Conservation (phyloP, 1,140 invertebrate genomes). For the Brachionus plicatilis region DNA sequence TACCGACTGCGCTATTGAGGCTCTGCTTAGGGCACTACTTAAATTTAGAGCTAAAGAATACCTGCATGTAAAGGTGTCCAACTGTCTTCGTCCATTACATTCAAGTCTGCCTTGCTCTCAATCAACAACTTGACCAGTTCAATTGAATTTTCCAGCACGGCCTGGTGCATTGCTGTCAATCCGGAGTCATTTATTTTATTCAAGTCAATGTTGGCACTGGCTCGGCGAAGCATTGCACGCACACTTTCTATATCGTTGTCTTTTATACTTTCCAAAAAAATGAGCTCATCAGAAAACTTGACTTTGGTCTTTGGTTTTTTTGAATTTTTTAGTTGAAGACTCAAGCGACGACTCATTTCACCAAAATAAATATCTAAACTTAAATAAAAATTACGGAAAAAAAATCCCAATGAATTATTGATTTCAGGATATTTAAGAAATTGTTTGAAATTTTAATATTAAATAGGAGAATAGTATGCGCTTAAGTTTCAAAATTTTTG, state of each 20-base stretch:
- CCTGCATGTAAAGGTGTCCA: slow-evolving; percentile 63
- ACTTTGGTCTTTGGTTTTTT: slow-evolving; percentile 45
- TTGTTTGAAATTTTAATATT: not conserved
- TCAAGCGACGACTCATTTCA: slow-evolving; percentile 32
- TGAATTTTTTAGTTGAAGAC: slow-evolving; percentile 35
- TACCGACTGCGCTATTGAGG: slow-evolving; percentile 37
- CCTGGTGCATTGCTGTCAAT: slow-evolving; percentile 42
- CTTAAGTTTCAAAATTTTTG: not conserved
- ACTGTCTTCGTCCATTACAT: slow-evolving; percentile 81
- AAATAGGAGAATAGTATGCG: not conserved
- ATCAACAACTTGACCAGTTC: slow-evolving; percentile 91
- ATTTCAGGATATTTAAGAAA: not conserved
- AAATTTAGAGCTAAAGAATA: not conserved
- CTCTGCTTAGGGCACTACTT: not conserved
- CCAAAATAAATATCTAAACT: not conserved
- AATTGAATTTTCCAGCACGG: slow-evolving; percentile 90
- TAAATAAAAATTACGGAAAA: not conserved
- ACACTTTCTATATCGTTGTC: slow-evolving; percentile 52
- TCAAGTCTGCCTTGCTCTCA: slow-evolving; percentile 90
- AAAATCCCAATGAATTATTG: not conserved
- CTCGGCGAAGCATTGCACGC: slow-evolving; percentile 49
- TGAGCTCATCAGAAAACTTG: slow-evolving; percentile 53
- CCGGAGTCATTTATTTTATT: slow-evolving; percentile 51
- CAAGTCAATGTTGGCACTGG: slow-evolving; percentile 52
- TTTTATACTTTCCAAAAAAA: slow-evolving; percentile 54